Evolutionary conservation across 23 tunicate species (phyloP).

Genomic region (Clavelina lepadiformis): DNA sequence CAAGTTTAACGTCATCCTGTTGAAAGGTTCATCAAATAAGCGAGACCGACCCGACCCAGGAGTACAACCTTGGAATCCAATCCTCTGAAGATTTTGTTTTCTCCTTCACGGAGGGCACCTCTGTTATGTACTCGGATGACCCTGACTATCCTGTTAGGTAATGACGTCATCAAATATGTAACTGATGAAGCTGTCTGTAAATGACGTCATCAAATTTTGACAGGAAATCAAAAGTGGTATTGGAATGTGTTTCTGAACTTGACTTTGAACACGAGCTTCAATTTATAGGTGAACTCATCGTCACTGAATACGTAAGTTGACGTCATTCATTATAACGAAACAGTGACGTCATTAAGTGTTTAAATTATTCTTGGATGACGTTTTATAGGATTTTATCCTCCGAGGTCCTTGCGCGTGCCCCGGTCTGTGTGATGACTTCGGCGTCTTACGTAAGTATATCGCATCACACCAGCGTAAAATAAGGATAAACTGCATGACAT

Average conservation of each 20-base stretch:
- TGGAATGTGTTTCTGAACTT: constrained; percentile 23
- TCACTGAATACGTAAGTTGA: constrained; percentile 71
- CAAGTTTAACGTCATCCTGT: not conserved
- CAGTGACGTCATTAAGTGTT: not conserved
- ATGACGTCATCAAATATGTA: too few relatives aligned
- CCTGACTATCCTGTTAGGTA: constrained; percentile 1
- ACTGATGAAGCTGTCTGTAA: too few relatives aligned
- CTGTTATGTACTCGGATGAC: constrained; percentile 31
- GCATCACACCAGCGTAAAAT: too few relatives aligned
- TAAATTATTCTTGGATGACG: not conserved
- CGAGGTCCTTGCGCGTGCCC: constrained; percentile 89
- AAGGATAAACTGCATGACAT: too few relatives aligned
- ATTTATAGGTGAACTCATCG: constrained; percentile 61
- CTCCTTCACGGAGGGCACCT: constrained; percentile 31
- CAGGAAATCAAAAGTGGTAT: constrained; percentile 39
- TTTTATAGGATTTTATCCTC: constrained; percentile 67
- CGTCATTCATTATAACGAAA: not conserved
- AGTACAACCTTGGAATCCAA: constrained; percentile 66
- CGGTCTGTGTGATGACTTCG: constrained; percentile 65
- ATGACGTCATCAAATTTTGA: too few relatives aligned
- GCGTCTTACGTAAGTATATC: constrained; percentile 35
- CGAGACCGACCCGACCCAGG: not conserved
- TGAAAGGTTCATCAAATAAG: not conserved
- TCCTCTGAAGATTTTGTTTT: constrained; percentile 37
- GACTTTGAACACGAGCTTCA: constrained; percentile 28